These are phyloP conservation scores for Pimephales promelas DNA, from an alignment of 2,113 vertebrate genomes.

Conservation along the genomic window DNA sequence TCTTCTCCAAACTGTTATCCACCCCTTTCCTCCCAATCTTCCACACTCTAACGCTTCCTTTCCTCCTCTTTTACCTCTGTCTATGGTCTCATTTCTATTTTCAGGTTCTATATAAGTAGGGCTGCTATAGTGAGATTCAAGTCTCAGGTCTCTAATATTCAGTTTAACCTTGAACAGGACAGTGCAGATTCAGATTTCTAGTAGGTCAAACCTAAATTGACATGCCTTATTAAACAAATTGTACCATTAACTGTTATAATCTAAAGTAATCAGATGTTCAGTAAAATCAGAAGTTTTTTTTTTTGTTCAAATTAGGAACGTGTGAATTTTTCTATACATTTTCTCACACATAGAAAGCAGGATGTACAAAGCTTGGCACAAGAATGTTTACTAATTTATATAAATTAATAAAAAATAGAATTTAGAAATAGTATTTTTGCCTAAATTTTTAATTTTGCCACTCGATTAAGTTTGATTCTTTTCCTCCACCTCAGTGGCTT, in stretches of 20 bases:
- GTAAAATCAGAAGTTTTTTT: background rate
- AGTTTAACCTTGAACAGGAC: conserved; percentile 26
- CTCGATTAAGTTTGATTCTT: no score
- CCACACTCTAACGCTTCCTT: conserved; percentile 65
- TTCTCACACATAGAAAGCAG: background rate
- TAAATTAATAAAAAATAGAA: no score
- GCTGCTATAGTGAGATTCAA: conserved; percentile 8
- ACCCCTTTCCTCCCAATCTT: conserved; percentile 5
- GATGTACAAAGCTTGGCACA: background rate
- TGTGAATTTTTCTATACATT: background rate
- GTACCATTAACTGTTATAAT: background rate
- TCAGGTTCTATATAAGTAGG: conserved; percentile 19
- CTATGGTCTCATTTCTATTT: conserved; percentile 42
- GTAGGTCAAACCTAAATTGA: background rate
- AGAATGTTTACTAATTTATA: background rate
- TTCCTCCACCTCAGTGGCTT: no score
- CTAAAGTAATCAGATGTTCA: no score
- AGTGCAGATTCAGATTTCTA: background rate
- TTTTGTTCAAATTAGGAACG: background rate
- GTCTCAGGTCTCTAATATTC: conserved; percentile 15
- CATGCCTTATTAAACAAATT: background rate
- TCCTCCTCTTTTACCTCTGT: conserved; percentile 36
- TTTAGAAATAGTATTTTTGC: background rate
- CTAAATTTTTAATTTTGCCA: no score
- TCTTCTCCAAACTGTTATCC: background rate